Evolutionary conservation across 2,113 vertebrate species (phyloP), one percentile per base, ranked within the genome.

Genomic region (Xyrauchen texanus): DNA sequence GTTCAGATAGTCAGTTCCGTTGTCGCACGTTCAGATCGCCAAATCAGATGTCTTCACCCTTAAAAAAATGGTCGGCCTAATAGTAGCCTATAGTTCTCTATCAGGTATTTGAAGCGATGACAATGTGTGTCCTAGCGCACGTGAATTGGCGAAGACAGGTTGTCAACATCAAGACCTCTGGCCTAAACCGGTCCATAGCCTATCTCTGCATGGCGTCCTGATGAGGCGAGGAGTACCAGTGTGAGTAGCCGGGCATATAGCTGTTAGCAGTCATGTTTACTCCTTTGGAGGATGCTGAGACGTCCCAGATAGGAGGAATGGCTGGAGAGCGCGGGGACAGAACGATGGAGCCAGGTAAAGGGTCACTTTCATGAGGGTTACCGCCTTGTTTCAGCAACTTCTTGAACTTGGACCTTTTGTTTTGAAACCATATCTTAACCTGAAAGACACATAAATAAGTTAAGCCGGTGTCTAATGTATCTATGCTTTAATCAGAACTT

Each of bases 401-500:
- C 95, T 99, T 99, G 92, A 99, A 99, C 88, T 99, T 99, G 87
- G 98, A 99, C 82, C 98, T 96, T 86, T 99, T 99, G 89, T 99
- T 99, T 92, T 99, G 98, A 91, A 99, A 99, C 98, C 98, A 99
- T 81, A 99, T 99, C 94, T 99, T 99, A 92, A 99, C 97, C 97
- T 99, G 91, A 81, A 74, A 68, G 4, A 51, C 9, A 61, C 45
- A 63, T 8, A 7, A 11, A 62, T 61, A 60, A 49, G 8, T 3
- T 34, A 34, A 57, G 34, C 4, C 2, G 13, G 53, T n/a, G 34
- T 70, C 52, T 55, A 70, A 57, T 73, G 7, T 7, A 47, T 34
- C 21, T 34, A 34, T 34, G 21, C 21, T 34, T 34, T 34, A 34
- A 1, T 34, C 21, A 34, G 21, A 34, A 34, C 21, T 34, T 34